Base-by-base conservation (phyloP, 1,140 invertebrate genomes). In the Ceratosolen solmsi region DNA sequence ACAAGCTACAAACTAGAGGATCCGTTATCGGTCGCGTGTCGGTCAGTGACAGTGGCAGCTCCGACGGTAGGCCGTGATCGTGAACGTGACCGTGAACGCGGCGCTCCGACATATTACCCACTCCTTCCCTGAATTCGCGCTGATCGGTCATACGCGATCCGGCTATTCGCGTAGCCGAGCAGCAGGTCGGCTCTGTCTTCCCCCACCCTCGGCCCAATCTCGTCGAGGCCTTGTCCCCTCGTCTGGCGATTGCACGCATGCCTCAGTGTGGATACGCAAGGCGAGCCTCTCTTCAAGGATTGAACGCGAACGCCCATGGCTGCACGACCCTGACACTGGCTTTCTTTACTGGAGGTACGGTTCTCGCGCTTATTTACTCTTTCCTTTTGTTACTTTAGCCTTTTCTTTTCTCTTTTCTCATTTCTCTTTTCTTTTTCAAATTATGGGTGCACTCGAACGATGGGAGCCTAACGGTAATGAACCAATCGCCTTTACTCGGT, bases 41-140 rank as follows among this genome's bases (percentile, higher is more conserved):
- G 51, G 73, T 38, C 30, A 56, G 73, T 60, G 73, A 75, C 73
- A 73, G 49, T 56, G 2, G 46, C 38, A 3, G n/a, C 11, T 27
- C 33, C 13, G n/a, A 49, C 17, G 22, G 38, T 2, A 5, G n/a
- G 27, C 73, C 73, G 33, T 75, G 76, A 70, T 56, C 76, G 30
- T 79, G 76, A 71, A 70, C 76, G 76, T 79, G 76, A 79, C 76
- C 65, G 65, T 54, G 76, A 56, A 54, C 9, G 58, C 54, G 38
- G 36, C 54, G 11, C 15, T 30, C 17, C 17, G 2, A 30, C 27
- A 68, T 11, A 22, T 22, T 25, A 33, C 27, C 27, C 30, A 38
- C 54, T 75, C 73, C 73, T 75, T 38, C 51, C 51, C 33, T 60
- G 4, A 41, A 41, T 38, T 75, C 51, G 22, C 27, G 22, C 2